phyloP scores from a whole-genome alignment of 1,140 invertebrate species.

The Cephus cinctus region DNA sequence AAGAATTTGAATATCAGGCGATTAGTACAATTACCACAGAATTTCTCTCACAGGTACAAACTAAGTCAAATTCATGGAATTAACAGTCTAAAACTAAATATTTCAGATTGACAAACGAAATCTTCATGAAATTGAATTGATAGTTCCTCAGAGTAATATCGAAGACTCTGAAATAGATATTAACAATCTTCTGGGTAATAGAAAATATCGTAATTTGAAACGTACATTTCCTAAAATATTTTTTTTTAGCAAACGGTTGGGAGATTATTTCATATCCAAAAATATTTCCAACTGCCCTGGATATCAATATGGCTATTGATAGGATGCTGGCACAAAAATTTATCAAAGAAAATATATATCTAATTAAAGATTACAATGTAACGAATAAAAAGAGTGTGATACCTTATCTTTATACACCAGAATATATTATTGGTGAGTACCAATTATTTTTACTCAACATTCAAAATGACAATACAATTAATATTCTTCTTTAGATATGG shows the following conservation, averaged over 20 bases:
- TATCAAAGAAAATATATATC: slow-evolving; percentile 28
- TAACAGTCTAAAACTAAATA: too few relatives aligned
- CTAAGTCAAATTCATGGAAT: too few relatives aligned
- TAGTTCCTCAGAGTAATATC: too few relatives aligned
- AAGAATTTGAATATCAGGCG: slow-evolving; percentile 29
- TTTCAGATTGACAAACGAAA: too few relatives aligned
- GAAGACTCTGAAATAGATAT: too few relatives aligned
- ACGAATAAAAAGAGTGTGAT: slow-evolving; percentile 26
- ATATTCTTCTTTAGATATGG: slow-evolving; percentile 35
- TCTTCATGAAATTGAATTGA: too few relatives aligned
- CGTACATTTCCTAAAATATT: too few relatives aligned
- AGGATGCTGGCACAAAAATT: slow-evolving; percentile 34
- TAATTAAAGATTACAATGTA: slow-evolving; percentile 22
- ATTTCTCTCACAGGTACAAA: too few relatives aligned
- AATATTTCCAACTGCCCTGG: slow-evolving; percentile 29
- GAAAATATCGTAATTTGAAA: too few relatives aligned
- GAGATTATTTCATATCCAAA: slow-evolving; percentile 33
- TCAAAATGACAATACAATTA: background rate
- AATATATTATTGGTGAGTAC: slow-evolving; percentile 38
- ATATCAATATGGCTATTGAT: slow-evolving; percentile 53
- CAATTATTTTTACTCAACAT: slow-evolving; percentile 2
- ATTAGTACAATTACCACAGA: too few relatives aligned
- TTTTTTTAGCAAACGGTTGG: slow-evolving; percentile 30
- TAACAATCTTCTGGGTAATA: too few relatives aligned
- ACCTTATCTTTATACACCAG: slow-evolving; percentile 34